Evolutionary conservation across 2,113 vertebrate genomes (phyloP).

Genomic region (Scophthalmus maximus): DNA sequence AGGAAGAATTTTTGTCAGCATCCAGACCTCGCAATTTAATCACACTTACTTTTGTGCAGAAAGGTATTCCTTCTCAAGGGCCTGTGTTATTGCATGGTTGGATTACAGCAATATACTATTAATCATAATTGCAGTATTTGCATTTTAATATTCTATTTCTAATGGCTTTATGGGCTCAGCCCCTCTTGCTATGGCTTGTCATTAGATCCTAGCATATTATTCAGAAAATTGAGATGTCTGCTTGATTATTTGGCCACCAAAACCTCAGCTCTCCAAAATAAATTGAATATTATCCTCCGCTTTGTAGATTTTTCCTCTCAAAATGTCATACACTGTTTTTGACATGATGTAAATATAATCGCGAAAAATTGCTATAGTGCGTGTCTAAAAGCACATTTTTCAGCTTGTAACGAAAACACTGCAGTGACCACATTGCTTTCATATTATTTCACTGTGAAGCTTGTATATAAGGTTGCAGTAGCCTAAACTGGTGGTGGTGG

Average conservation of each 20-base stretch:
- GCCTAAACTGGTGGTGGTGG: conserved; percentile 43
- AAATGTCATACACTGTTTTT: conserved; percentile 49
- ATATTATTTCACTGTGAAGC: conserved; percentile 42
- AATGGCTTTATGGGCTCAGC: conserved; percentile 59
- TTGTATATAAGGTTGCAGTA: conserved; percentile 53
- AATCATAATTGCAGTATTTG: conserved; percentile 68
- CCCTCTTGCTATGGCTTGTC: conserved; percentile 50
- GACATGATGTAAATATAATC: conserved; percentile 43
- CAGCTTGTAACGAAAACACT: conserved; percentile 17
- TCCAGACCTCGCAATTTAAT: conserved; percentile 28
- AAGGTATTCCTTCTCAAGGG: neutral
- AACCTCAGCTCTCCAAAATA: conserved; percentile 61
- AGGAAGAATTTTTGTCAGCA: conserved; percentile 1
- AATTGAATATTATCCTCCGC: conserved; percentile 60
- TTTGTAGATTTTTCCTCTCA: conserved; percentile 62
- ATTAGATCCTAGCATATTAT: conserved; percentile 68
- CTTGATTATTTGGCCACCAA: conserved; percentile 72
- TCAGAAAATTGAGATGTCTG: conserved; percentile 69
- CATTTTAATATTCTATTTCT: conserved; percentile 67
- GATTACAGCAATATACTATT: conserved; percentile 49
- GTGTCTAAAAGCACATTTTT: conserved; percentile 36
- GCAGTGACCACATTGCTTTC: conserved; percentile 5
- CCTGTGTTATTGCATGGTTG: conserved; percentile 31
- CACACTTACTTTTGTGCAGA: conserved; percentile 17
- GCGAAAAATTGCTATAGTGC: conserved; percentile 28